Evolutionary conservation across 2,113 vertebrate species (phyloP).

Genomic region (Semnornis frantzii): DNA sequence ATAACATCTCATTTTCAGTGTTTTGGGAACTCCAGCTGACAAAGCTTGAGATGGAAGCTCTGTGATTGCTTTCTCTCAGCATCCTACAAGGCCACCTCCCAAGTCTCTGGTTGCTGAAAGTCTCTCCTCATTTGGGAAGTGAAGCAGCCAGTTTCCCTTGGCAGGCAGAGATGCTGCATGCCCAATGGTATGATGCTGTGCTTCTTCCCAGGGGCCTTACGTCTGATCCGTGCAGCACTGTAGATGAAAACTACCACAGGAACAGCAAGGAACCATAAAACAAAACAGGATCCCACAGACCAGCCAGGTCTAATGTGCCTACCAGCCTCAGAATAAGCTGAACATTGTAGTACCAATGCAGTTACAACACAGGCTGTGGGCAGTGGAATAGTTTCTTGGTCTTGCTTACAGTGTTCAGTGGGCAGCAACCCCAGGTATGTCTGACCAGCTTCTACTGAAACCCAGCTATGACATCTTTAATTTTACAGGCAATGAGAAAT

Average conservation of each 20-base stretch:
- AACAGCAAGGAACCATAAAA: background rate
- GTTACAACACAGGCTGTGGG: background rate
- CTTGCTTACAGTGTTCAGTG: background rate
- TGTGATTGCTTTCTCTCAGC: background rate
- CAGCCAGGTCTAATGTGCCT: background rate
- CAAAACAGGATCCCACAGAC: background rate
- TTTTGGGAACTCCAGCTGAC: background rate
- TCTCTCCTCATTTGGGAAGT: background rate
- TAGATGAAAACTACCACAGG: background rate
- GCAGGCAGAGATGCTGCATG: background rate
- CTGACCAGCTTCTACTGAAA: background rate
- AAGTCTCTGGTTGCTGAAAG: background rate
- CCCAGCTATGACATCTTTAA: background rate
- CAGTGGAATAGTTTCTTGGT: background rate
- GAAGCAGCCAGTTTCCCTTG: background rate
- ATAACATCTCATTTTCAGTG: too few relatives aligned
- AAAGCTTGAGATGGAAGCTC: background rate
- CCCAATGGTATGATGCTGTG: background rate
- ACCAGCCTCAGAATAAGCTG: background rate
- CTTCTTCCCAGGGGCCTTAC: background rate
- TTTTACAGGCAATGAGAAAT: background rate
- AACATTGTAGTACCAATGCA: background rate
- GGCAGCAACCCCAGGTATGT: background rate
- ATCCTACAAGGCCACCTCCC: background rate
- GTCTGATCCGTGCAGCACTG: background rate